phyloP scores from a whole-genome alignment of 2,797 vertebrate species.

The Tokudaia muenninki region DNA sequence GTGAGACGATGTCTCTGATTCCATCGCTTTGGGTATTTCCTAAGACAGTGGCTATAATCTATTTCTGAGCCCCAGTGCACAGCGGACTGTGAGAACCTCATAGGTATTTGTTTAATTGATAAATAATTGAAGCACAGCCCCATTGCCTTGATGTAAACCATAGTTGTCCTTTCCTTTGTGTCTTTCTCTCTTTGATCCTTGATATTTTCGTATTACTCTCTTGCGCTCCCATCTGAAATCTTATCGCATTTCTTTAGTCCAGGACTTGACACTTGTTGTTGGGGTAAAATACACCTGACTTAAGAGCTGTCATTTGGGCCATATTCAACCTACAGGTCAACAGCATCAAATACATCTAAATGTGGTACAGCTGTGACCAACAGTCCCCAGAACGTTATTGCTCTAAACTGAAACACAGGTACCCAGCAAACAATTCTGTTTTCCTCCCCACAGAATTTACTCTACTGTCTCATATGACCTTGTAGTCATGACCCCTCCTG shows the following conservation, averaged over 20 bases:
- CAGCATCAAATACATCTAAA: background rate
- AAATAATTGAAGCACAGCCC: background rate
- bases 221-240: background rate
- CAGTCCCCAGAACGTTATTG: background rate
- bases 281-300: background rate
- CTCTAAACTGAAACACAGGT: background rate
- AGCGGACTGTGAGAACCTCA: background rate
- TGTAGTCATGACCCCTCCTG: background rate
- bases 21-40: background rate
- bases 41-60: background rate
- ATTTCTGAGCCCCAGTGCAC: background rate
- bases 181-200: background rate
- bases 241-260: slow-evolving; percentile 2
- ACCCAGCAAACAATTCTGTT: background rate
- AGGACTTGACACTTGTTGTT: background rate
- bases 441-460: background rate
- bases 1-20: background rate
- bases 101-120: background rate
- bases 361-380: background rate
- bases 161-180: background rate
- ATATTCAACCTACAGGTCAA: background rate
- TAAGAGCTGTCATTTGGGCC: background rate
- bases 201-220: slow-evolving; percentile 2
- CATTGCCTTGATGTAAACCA: background rate
- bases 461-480: background rate